phyloP scores from a whole-genome alignment of 1,140 invertebrate genomes.

The Platyscapa corneri region DNA sequence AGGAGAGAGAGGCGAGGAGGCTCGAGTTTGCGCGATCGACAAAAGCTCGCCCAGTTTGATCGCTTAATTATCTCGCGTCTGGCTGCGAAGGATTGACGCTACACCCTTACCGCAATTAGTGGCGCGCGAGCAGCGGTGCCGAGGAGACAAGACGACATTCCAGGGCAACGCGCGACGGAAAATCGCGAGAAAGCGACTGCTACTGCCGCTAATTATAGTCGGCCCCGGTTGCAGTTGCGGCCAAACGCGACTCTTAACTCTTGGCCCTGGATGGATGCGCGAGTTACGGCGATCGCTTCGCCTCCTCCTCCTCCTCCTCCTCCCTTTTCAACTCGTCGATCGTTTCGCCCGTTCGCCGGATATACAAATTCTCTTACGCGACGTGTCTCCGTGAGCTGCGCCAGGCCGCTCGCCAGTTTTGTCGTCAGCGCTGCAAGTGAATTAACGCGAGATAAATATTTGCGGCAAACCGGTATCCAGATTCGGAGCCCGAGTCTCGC shows the following conservation, averaged over 20 bases:
- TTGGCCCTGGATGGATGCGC: too few species aligned
- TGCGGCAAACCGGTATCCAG: neutral
- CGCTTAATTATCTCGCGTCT: neutral
- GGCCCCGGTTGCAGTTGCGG: too few species aligned
- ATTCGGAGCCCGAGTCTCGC: neutral
- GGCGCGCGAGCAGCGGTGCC: neutral
- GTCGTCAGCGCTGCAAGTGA: neutral
- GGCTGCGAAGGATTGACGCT: too few species aligned
- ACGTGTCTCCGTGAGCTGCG: too few species aligned
- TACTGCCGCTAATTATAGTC: neutral
- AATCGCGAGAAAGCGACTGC: neutral
- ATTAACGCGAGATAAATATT: neutral
- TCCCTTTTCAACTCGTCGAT: too few species aligned
- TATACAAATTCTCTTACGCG: too few species aligned
- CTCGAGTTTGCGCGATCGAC: neutral
- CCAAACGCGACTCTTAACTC: too few species aligned
- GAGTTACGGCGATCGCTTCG: neutral
- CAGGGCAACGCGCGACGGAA: neutral
- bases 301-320: neutral
- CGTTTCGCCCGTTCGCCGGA: too few species aligned
- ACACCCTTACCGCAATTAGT: neutral
- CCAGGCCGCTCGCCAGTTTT: too few species aligned
- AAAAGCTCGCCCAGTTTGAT: neutral
- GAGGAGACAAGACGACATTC: neutral
- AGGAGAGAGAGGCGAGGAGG: neutral